phyloP scores from a whole-genome alignment of 2,888 invertebrate genomes.

The Caenorhabditis zanzibari region DNA sequence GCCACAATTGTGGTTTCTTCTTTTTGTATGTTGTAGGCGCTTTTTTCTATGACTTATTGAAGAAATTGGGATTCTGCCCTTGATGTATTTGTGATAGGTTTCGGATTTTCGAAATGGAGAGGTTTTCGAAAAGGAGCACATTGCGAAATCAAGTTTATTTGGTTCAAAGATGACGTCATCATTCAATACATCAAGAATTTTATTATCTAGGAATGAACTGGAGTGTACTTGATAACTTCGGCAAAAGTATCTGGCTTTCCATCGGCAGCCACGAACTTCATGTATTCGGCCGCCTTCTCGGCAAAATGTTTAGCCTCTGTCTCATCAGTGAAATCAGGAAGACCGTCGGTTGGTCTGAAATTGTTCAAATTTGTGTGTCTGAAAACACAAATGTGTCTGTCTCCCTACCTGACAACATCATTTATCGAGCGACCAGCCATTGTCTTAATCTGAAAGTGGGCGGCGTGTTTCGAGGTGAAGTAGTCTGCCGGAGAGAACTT shows the following conservation, averaged over 20 bases:
- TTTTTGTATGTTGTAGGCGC: constrained; percentile 35
- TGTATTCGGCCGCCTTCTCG: constrained; percentile 54
- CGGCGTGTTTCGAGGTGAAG: constrained; percentile 55
- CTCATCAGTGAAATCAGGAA: constrained; percentile 60
- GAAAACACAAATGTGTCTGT: background rate
- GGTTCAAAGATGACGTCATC: background rate
- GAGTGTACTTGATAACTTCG: constrained; percentile 56
- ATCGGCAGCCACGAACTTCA: constrained; percentile 47
- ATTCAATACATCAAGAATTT: background rate
- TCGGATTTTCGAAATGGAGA: background rate
- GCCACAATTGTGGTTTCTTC: constrained; percentile 56
- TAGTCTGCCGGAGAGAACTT: constrained; percentile 61
- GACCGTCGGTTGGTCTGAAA: constrained; percentile 43
- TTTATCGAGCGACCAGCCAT: constrained; percentile 49
- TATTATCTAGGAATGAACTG: constrained; percentile 37
- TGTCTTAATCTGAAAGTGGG: constrained; percentile 60
- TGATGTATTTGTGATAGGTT: constrained; percentile 19
- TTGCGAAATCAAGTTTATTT: constrained; percentile 43
- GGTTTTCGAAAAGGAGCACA: constrained; percentile 6
- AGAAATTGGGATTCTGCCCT: background rate
- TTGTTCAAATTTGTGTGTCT: background rate
- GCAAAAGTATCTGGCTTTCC: constrained; percentile 65
- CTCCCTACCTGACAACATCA: constrained; percentile 36
- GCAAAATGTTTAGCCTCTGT: constrained; percentile 52
- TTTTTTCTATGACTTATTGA: constrained; percentile 1